Evolutionary conservation across 2,113 vertebrate genomes (phyloP).

Genomic region (Myodes glareolus): DNA sequence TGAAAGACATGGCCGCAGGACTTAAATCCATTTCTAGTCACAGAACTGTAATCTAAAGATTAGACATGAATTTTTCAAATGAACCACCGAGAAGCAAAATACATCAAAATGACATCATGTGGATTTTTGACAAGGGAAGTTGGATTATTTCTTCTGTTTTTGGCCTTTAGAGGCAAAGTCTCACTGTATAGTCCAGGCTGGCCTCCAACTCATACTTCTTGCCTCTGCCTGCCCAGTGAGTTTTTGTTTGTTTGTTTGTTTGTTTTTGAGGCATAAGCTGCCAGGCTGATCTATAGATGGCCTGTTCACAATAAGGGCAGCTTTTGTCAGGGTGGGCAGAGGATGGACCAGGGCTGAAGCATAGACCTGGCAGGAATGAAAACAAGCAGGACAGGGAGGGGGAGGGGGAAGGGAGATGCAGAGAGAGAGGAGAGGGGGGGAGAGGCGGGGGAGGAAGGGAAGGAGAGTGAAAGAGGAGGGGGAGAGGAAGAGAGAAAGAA

Average conservation of each 20-base stretch:
- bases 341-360: neutral
- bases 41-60: constrained; percentile 32
- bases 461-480: neutral
- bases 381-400: neutral
- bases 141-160: neutral
- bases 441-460: neutral
- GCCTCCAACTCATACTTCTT: neutral
- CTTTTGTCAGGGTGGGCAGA: neutral
- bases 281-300: neutral
- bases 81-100: constrained; percentile 14
- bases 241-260: neutral
- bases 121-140: constrained; percentile 7
- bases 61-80: constrained; percentile 18
- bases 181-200: neutral
- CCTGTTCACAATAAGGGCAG: neutral
- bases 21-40: constrained; percentile 20
- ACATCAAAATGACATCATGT: neutral
- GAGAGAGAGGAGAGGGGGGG: neutral
- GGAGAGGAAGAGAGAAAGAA: too few relatives aligned
- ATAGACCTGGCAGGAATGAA: neutral
- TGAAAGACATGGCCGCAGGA: neutral
- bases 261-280: too few relatives aligned
- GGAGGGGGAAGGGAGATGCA: too few relatives aligned
- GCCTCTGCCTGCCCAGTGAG: neutral
- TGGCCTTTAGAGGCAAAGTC: neutral